Percentiles rank a stretch among this genome's conserved stretches.
Conservation (phyloP, 2,888 invertebrate genomes). For the Meteorus cinctellus region DNA sequence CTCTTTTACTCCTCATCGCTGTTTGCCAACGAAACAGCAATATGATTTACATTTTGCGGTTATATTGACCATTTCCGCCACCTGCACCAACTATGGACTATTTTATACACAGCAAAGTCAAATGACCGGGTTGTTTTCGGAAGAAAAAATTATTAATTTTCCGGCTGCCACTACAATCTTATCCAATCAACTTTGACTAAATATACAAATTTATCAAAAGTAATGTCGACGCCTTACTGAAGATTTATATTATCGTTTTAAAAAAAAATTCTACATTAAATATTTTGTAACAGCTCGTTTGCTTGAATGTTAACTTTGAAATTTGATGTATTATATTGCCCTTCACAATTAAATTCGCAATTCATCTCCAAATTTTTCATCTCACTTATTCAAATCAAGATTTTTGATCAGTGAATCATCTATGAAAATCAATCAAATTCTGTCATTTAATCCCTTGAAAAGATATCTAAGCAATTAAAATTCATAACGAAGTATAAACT, state of each 20-base stretch:
- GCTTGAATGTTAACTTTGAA: no score
- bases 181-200: constrained; percentile 7
- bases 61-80: constrained; percentile 73
- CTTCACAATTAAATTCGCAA: no score
- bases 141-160: constrained; percentile 61
- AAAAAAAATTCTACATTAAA: background rate
- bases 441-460: no score
- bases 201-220: constrained; percentile 7
- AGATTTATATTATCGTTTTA: background rate
- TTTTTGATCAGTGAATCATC: no score
- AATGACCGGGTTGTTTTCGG: constrained; percentile 64
- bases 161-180: constrained; percentile 31
- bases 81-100: constrained; percentile 66
- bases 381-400: no score
- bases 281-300: background rate
- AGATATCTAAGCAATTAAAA: constrained; percentile 14
- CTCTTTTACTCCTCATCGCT: constrained; percentile 46
- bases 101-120: constrained; percentile 49
- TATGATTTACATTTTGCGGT: constrained; percentile 73
- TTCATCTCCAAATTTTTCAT: no score
- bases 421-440: no score
- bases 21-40: constrained; percentile 58
- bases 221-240: background rate
- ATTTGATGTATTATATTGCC: no score
- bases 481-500: constrained; percentile 33